Base-by-base conservation (phyloP, 2,113 vertebrate species). In the Aspiorhynchus laticeps region DNA sequence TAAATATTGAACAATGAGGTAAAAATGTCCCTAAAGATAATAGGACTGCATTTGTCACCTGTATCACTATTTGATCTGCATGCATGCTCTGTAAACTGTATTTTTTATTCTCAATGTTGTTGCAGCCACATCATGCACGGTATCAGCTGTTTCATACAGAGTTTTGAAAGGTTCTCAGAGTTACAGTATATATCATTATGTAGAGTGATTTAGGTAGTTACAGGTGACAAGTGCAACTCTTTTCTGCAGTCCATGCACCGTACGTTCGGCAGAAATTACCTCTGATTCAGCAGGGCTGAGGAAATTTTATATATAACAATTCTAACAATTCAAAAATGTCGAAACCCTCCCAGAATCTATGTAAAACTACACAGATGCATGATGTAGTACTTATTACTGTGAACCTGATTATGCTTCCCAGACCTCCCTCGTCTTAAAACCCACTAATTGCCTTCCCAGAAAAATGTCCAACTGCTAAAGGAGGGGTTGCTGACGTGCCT, bases 91-190 rank as follows among this genome's bases (percentile, higher is more conserved):
- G 28, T 33, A 56, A 83, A 28, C 6, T 17, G 0, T 77, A 36
- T 65, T 41, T 26, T 73, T 33, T 78, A n/a, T n/a, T 14, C 1
- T 41, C 19, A 28, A 5, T 78, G 46, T 31, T 56, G 48, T 65
- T 89, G 67, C 53, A 89, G 63, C 83, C 28, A 31, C 26, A 69
- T 89, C 88, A 89, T 87, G 86, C 86, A 86, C 43, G 43, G 26
- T 76, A 48, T 77, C 41, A 26, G 41, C 75, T 31, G 24, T 17
- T 65, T 63, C 26, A 67, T 61, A 69, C 12, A 76, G 12, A 76
- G 14, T 74, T 46, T 51, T 87, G 28, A 67, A 77, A 86, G 43
- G 76, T n/a, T 61, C 36, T 76, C 24, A 61, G 41, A 83, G 36
- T 69, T 31, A 75, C 12, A 75, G 38, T 75, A 36, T 26, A 31